phyloP scores from a whole-genome alignment of 1,140 invertebrate species.

The Papilio dardanus region DNA sequence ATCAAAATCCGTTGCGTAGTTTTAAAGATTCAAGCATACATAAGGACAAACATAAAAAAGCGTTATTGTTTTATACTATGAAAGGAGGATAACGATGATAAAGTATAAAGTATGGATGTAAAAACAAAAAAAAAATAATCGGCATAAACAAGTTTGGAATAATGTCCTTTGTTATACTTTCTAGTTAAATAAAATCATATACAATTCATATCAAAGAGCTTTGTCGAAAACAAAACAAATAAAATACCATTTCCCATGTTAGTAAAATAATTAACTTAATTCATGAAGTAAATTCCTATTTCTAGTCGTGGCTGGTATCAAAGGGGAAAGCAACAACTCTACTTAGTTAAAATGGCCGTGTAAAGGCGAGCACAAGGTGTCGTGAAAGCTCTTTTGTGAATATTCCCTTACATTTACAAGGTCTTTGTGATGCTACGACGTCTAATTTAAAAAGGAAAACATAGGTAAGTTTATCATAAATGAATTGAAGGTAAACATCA shows the following conservation, averaged over 20 bases:
- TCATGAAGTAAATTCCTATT: constrained; percentile 2
- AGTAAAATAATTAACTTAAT: not conserved
- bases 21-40: too few species aligned
- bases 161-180: too few species aligned
- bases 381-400: constrained; percentile 26
- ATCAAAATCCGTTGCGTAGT: too few species aligned
- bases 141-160: too few species aligned
- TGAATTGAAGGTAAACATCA: not conserved
- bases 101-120: too few species aligned
- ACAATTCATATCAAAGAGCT: not conserved
- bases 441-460: not conserved
- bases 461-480: not conserved
- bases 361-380: constrained; percentile 14
- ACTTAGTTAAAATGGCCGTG: constrained; percentile 25
- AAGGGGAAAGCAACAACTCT: constrained; percentile 16
- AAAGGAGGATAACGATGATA: too few species aligned
- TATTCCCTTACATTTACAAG: constrained; percentile 10
- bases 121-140: too few species aligned
- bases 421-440: constrained; percentile 4
- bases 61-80: too few species aligned
- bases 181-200: too few species aligned
- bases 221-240: not conserved
- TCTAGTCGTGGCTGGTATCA: not conserved
- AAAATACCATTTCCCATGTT: not conserved
- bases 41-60: too few species aligned